These are phyloP conservation scores for Oxystoma pomonae DNA, from an alignment of 2,888 invertebrate genomes.

Conservation along the genomic window DNA sequence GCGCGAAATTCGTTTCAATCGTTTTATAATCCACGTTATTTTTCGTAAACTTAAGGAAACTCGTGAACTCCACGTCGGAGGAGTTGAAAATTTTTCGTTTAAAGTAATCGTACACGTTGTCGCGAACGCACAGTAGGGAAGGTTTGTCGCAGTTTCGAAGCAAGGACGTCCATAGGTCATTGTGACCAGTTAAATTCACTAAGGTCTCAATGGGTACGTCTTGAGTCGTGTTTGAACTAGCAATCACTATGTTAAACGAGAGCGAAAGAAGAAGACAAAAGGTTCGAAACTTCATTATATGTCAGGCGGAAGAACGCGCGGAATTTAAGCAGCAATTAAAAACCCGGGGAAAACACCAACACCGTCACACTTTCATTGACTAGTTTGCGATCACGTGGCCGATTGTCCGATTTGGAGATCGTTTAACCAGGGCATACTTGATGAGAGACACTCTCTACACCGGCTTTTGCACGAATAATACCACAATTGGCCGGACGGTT, in stretches of 20 bases:
- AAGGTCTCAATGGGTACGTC: conserved; percentile 38
- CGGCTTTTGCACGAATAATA: conserved; percentile 40
- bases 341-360: conserved; percentile 17
- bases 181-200: conserved; percentile 48
- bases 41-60: conserved; percentile 51
- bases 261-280: conserved; percentile 7
- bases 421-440: conserved; percentile 40
- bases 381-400: conserved; percentile 22
- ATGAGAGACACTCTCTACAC: conserved; percentile 37
- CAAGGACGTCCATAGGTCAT: conserved; percentile 69
- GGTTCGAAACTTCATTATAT: neutral
- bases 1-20: no score
- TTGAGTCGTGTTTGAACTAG: conserved; percentile 39
- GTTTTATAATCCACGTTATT: conserved; percentile 36
- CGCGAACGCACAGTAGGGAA: conserved; percentile 70
- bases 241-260: conserved; percentile 17
- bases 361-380: conserved; percentile 31
- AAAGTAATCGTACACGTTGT: conserved; percentile 70
- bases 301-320: neutral
- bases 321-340: conserved; percentile 3
- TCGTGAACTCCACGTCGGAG: conserved; percentile 46
- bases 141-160: conserved; percentile 65
- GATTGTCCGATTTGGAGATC: conserved; percentile 39
- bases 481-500: conserved; percentile 35
- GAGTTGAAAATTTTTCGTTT: conserved; percentile 59